A percentile compares a stretch with the other conserved stretches of the same genome.
These are phyloP conservation scores for Hoplodrina ambigua DNA, from an alignment of 2,888 invertebrate species.

Conservation along the genomic window DNA sequence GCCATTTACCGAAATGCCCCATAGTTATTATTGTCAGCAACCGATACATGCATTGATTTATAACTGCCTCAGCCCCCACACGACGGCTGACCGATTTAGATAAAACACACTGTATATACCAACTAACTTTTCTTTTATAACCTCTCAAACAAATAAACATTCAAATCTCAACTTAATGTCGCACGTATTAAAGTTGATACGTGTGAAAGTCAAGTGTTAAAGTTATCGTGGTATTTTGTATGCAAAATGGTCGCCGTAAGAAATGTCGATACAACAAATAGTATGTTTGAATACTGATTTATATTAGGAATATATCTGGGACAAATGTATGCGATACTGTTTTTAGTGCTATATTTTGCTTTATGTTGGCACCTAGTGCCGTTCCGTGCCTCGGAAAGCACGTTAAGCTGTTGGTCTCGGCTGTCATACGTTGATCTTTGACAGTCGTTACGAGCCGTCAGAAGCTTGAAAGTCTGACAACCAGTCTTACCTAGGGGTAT, in stretches of 20 bases:
- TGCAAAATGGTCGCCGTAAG: constrained; percentile 78
- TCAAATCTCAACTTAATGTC: neutral
- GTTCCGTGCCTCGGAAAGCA: too few relatives aligned
- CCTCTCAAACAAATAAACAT: neutral
- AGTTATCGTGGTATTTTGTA: constrained; percentile 62
- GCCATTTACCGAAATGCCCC: constrained; percentile 69
- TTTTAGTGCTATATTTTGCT: constrained; percentile 54
- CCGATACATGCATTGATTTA: constrained; percentile 80
- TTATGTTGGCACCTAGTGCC: too few relatives aligned
- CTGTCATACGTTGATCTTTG: too few relatives aligned
- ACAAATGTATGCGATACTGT: constrained; percentile 71
- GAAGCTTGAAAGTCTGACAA: too few relatives aligned
- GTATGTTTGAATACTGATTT: constrained; percentile 76
- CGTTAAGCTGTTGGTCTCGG: too few relatives aligned
- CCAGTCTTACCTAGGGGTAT: too few relatives aligned
- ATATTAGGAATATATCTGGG: constrained; percentile 75
- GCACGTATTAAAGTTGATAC: accelerated
- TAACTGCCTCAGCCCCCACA: constrained; percentile 80
- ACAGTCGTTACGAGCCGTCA: too few relatives aligned
- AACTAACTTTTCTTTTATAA: constrained; percentile 58
- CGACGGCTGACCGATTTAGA: constrained; percentile 85
- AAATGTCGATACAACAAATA: constrained; percentile 80
- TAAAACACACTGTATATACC: constrained; percentile 74
- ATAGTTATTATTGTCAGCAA: constrained; percentile 70
- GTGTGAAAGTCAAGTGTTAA: neutral